These are phyloP conservation scores for Agriopis leucophaearia DNA, from an alignment of 2,888 invertebrate species.

Conservation along the genomic window DNA sequence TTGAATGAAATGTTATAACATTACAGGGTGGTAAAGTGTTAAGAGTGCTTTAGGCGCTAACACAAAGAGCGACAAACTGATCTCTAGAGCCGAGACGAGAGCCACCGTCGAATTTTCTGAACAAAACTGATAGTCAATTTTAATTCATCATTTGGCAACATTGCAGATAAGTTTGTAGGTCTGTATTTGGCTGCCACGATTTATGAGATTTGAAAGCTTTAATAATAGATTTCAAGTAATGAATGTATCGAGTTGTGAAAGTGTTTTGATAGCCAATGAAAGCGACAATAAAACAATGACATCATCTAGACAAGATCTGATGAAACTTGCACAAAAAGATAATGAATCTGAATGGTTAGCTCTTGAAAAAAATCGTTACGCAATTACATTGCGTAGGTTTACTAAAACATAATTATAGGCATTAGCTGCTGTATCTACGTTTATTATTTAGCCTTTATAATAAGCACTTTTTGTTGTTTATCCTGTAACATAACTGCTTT, in stretches of 20 bases:
- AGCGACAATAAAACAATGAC: conserved; percentile 35
- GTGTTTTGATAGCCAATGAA: conserved; percentile 49
- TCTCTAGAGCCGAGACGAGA: too few species aligned
- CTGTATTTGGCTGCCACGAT: conserved; percentile 20
- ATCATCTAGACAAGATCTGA: conserved; percentile 11
- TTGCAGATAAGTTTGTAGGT: neutral
- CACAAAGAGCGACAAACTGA: neutral
- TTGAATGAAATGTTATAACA: neutral
- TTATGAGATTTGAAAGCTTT: conserved; percentile 36
- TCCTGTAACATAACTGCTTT: too few species aligned
- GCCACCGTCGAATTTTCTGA: too few species aligned
- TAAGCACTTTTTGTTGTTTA: too few species aligned
- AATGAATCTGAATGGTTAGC: conserved; percentile 26
- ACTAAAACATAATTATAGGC: conserved; percentile 13
- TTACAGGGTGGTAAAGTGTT: conserved; percentile 4
- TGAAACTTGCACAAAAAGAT: conserved; percentile 24
- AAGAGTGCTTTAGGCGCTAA: neutral
- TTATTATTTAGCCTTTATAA: too few species aligned
- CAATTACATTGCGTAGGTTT: conserved; percentile 27
- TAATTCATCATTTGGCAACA: neutral
- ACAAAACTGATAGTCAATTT: too few species aligned
- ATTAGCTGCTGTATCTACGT: neutral
- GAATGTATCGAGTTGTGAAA: conserved; percentile 38
- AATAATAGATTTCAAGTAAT: conserved; percentile 24
- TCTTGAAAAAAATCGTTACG: conserved; percentile 13